Conservation (phyloP, 1,140 invertebrate species). For the Halictus rubicundus region DNA sequence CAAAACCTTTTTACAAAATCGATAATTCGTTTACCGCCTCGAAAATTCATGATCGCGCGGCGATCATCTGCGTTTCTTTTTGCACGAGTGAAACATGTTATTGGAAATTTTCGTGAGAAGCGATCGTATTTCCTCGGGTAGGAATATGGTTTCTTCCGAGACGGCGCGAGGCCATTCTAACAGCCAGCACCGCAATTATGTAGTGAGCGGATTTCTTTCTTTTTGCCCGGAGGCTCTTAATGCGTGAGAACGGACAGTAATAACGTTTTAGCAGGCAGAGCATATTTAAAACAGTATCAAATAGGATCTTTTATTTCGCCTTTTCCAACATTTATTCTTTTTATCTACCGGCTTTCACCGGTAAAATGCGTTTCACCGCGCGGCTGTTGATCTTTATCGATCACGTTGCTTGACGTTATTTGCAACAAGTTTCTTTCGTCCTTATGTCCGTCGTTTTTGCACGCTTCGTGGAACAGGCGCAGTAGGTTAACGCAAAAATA, state of each 20-base stretch:
- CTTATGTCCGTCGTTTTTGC: neutral
- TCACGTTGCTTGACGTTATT: neutral
- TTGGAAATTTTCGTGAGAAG: neutral
- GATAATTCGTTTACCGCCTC: neutral
- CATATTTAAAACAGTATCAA: conserved; percentile 7
- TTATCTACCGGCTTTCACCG: conserved; percentile 13
- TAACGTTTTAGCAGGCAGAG: conserved; percentile 7
- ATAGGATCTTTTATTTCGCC: neutral
- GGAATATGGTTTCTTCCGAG: neutral
- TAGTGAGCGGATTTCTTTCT: conserved; percentile 58
- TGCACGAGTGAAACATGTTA: neutral
- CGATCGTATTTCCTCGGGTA: neutral
- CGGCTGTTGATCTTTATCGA: conserved; percentile 15
- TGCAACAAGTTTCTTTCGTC: neutral
- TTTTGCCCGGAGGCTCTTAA: conserved; percentile 27
- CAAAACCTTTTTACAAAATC: neutral
- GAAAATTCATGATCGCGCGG: neutral
- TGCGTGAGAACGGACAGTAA: conserved; percentile 55
- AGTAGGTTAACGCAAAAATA: neutral
- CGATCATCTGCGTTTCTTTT: neutral
- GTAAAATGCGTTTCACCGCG: conserved; percentile 7
- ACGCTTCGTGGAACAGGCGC: neutral
- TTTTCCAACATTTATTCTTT: conserved; percentile 5
- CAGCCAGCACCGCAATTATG: conserved; percentile 49
- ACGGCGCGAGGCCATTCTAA: conserved; percentile 21